A percentile compares a stretch with the other conserved stretches of the same genome.
Evolutionary conservation across 2,888 invertebrate species (phyloP).

Genomic region (Hypomecis atomaria): DNA sequence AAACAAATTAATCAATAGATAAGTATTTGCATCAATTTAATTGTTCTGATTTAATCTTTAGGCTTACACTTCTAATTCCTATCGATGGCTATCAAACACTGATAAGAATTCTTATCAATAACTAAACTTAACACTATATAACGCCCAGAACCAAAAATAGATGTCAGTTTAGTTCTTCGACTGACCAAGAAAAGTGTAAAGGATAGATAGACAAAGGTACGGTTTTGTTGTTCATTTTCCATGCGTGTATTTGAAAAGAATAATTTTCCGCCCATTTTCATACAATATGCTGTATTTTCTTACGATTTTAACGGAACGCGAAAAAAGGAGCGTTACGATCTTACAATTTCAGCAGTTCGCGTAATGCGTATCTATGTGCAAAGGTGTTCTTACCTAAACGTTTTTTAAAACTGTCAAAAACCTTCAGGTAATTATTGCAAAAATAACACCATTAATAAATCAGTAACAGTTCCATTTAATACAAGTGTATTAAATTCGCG

Average conservation of each 20-base stretch:
- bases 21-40: conserved; percentile 17
- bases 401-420: too few relatives aligned
- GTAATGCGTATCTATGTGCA: background rate
- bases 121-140: conserved; percentile 19
- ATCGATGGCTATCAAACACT: conserved; percentile 22
- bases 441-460: too few relatives aligned
- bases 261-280: conserved; percentile 7
- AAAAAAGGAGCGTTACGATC: too few relatives aligned
- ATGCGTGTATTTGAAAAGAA: conserved; percentile 7
- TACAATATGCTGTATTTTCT: conserved; percentile 4
- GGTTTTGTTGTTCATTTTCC: conserved; percentile 3
- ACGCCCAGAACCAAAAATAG: conserved; percentile 1
- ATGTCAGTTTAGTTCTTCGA: conserved; percentile 14
- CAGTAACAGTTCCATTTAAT: too few relatives aligned
- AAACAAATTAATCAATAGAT: background rate
- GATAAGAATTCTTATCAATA: conserved; percentile 22
- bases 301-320: background rate
- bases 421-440: too few relatives aligned
- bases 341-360: too few relatives aligned
- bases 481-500: too few relatives aligned
- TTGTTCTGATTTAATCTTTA: conserved; percentile 32
- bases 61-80: conserved; percentile 24
- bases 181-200: conserved; percentile 6
- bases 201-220: conserved; percentile 21
- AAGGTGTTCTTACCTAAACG: background rate